phyloP scores from a whole-genome alignment of 2,113 vertebrate species.

The Stercorarius parasiticus region DNA sequence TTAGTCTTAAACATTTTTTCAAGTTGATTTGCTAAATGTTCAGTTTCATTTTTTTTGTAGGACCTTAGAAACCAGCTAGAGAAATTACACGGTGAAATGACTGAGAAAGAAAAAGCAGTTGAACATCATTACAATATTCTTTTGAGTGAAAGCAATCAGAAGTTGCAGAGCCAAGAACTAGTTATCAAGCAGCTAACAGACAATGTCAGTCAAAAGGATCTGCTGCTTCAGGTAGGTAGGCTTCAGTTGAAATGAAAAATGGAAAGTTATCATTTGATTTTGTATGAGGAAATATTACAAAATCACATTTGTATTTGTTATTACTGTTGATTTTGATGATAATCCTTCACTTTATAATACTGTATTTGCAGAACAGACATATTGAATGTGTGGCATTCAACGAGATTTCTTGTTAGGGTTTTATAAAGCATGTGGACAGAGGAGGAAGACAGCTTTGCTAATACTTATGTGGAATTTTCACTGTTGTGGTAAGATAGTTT shows the following conservation, averaged over 20 bases:
- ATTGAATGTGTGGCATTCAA: background rate
- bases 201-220: conserved; percentile 80
- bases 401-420: background rate
- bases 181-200: conserved; percentile 79
- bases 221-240: conserved; percentile 82
- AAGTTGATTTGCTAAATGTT: conserved; percentile 14
- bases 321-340: conserved; percentile 22
- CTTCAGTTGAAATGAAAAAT: background rate
- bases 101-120: conserved; percentile 79
- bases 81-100: conserved; percentile 83
- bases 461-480: background rate
- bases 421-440: conserved; percentile 10
- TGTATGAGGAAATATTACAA: background rate
- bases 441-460: background rate
- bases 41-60: conserved; percentile 49
- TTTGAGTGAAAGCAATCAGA: conserved; percentile 81
- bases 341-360: background rate
- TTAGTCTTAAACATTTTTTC: background rate
- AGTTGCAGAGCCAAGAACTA: conserved; percentile 80
- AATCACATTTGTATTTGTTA: background rate
- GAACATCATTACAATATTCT: conserved; percentile 80
- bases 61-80: conserved; percentile 91
- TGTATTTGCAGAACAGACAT: conserved; percentile 23
- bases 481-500: background rate
- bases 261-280: background rate